phyloP scores from a whole-genome alignment of 2,888 invertebrate genomes.

The Celastrina argiolus region DNA sequence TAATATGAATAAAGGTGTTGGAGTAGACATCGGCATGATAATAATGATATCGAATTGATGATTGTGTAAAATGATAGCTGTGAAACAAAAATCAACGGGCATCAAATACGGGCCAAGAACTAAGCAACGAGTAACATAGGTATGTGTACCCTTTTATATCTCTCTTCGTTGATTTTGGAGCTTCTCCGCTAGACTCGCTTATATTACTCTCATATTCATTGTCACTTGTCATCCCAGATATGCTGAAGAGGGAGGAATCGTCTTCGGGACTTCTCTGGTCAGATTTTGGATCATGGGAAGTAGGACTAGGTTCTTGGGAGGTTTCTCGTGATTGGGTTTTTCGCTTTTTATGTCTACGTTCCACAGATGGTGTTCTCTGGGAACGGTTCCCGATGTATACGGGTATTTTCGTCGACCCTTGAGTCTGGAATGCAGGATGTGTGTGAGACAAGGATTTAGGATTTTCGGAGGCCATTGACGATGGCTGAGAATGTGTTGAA shows the following conservation, averaged over 20 bases:
- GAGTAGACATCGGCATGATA: not conserved
- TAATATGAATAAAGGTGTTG: not conserved
- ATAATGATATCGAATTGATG: not conserved
- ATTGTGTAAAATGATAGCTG: constrained; percentile 26
- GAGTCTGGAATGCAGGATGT: constrained; percentile 77
- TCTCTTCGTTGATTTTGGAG: constrained; percentile 68
- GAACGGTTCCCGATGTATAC: constrained; percentile 82
- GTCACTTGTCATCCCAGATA: constrained; percentile 78
- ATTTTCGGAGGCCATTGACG: constrained; percentile 70
- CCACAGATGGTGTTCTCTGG: constrained; percentile 75
- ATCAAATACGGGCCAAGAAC: constrained; percentile 61
- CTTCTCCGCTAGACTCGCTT: constrained; percentile 73
- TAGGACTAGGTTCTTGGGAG: constrained; percentile 69
- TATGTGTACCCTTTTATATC: constrained; percentile 72
- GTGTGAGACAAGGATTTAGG: constrained; percentile 71
- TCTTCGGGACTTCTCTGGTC: constrained; percentile 77
- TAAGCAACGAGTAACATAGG: constrained; percentile 63
- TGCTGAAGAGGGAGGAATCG: constrained; percentile 76
- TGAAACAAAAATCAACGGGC: constrained; percentile 53
- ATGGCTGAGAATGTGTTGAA: constrained; percentile 76
- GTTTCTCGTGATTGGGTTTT: constrained; percentile 61
- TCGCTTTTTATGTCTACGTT: constrained; percentile 53
- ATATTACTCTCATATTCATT: constrained; percentile 77
- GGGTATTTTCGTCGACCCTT: constrained; percentile 85
- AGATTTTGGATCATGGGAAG: constrained; percentile 69